A percentile compares a stretch with the other conserved stretches of the same genome.
Conservation (phyloP, 2,113 vertebrate genomes). For the Tursiops truncatus region DNA sequence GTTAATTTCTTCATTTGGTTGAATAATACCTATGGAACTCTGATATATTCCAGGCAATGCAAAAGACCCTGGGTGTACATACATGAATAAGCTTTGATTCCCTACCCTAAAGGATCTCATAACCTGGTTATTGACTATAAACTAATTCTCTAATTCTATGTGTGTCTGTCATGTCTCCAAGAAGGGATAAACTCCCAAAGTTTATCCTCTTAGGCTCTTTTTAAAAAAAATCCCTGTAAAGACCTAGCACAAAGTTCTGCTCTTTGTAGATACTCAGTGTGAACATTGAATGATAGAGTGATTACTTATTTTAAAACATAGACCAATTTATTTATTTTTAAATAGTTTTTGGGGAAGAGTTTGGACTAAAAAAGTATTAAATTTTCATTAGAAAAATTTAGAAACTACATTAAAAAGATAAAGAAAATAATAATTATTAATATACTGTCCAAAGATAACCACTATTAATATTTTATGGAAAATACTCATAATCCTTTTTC, state of each 20-base stretch:
- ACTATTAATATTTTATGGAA: slow-evolving; percentile 6
- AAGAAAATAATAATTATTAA: background rate
- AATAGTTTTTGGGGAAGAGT: background rate
- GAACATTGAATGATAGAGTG: background rate
- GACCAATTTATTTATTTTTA: background rate
- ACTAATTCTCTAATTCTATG: background rate
- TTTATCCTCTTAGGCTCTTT: background rate
- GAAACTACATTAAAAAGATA: background rate
- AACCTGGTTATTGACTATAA: background rate
- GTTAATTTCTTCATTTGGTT: background rate
- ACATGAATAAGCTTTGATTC: slow-evolving; percentile 22
- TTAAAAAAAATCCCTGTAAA: background rate
- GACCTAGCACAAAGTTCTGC: background rate
- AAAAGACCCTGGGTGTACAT: background rate
- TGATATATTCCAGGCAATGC: background rate
- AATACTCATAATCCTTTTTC: background rate
- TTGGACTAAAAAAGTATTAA: background rate
- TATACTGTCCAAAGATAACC: background rate
- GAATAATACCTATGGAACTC: background rate
- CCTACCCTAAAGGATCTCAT: background rate
- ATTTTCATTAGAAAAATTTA: background rate
- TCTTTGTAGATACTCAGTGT: background rate
- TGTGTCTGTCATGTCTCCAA: background rate
- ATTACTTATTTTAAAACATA: background rate
- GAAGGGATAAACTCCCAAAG: background rate